Evolutionary conservation across 2,797 vertebrate species (phyloP), one percentile per base, ranked within the genome.

Genomic region (Bryconaethiops microstoma): DNA sequence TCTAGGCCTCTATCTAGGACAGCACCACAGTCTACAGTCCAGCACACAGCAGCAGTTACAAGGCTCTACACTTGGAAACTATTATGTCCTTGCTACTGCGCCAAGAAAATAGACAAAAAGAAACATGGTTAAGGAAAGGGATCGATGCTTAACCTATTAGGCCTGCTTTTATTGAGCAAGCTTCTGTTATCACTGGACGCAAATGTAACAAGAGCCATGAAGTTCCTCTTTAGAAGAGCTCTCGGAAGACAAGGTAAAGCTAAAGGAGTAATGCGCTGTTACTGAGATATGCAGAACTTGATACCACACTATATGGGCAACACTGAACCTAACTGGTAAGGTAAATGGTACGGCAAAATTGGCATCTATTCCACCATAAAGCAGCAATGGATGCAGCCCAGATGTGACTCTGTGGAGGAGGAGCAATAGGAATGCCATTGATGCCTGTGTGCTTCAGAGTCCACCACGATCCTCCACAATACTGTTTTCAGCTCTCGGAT

Each of bases 381-480:
- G 60, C 59, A 48, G 45, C 59, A 78, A 65, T 67, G 75, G 39
- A 77, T 40, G 50, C 62, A 67, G 70, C 35, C 63, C 52, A 67
- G 40, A 35, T 39, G 50, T 29, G 55, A 14, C 74, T 14, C 48
- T 52, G 57, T 71, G 12, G 68, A 91, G 86, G 65, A 91, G 76
- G 89, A 89, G 86, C 88, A 89, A 86, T 88, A 67, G 88, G 89
- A 89, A 88, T 78, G 88, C 88, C 90, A 85, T 59, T 89, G 86
- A 86, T 90, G 87, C 90, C 88, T 90, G 88, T 29, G n/a, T 57
- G 39, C 67, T 78, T 69, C 63, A 76, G 70, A 83, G 88, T 89
- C 86, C 85, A 78, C 82, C 85, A 86, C 79, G 82, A 92, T 84
- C 90, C 87, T 78, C 71, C 73, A 59, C 12, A 45, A 68, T 54